These are phyloP conservation scores for Apaloderma vittatum DNA, from an alignment of 2,113 vertebrate genomes.

Conservation along the genomic window DNA sequence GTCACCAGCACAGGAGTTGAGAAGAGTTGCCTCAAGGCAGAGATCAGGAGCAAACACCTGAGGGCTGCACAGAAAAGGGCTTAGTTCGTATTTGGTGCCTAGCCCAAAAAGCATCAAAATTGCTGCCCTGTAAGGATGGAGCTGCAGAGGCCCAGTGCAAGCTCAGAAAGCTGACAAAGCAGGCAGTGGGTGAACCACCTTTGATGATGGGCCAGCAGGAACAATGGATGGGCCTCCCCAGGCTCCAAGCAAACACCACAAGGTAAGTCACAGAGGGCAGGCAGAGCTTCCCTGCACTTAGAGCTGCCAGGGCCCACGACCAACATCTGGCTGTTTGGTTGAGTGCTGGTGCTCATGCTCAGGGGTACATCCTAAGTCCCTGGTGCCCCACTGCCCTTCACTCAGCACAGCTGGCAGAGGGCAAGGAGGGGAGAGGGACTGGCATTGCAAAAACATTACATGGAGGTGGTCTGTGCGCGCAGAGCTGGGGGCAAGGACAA, in stretches of 20 bases:
- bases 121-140: not conserved
- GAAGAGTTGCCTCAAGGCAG: not conserved
- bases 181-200: not conserved
- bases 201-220: not conserved
- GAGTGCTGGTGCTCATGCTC: not conserved
- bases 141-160: not conserved
- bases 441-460: not conserved
- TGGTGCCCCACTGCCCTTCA: not conserved
- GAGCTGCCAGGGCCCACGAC: not conserved
- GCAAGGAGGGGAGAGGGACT: too few species aligned
- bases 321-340: too few species aligned
- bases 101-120: not conserved
- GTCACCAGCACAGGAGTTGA: not conserved
- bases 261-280: not conserved
- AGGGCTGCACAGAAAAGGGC: not conserved
- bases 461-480: accelerated
- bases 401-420: not conserved
- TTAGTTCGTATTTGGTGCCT: not conserved
- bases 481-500: not conserved
- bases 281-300: accelerated
- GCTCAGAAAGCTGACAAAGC: not conserved
- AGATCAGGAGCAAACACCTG: not conserved
- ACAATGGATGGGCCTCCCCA: not conserved
- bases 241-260: not conserved
- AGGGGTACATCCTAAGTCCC: not conserved